Conservation (phyloP, 2,113 vertebrate species). For the Arvicanthis niloticus region DNA sequence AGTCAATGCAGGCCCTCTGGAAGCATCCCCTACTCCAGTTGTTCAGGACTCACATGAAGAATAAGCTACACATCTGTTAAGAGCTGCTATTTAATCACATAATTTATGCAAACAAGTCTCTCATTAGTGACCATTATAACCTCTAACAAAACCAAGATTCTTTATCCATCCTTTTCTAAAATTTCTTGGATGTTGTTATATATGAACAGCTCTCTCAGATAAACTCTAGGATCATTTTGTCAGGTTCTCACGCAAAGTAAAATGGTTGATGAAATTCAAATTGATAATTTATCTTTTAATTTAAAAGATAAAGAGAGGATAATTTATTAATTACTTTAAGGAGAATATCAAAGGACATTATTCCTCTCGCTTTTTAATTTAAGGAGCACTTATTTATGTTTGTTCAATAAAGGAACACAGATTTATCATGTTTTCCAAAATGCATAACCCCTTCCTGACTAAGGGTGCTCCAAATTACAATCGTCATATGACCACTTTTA, state of each 20-base stretch:
- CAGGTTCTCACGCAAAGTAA: slow-evolving; percentile 7
- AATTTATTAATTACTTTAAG: slow-evolving; percentile 62
- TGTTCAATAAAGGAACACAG: background rate
- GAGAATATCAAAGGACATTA: slow-evolving; percentile 28
- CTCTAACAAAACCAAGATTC: background rate
- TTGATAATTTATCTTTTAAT: background rate
- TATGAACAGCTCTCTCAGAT: background rate
- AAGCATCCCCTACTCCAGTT: no score
- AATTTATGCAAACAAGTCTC: slow-evolving; percentile 37
- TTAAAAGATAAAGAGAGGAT: background rate
- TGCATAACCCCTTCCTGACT: background rate
- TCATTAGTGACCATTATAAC: slow-evolving; percentile 68
- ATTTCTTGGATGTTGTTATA: slow-evolving; percentile 57
- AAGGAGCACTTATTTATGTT: background rate
- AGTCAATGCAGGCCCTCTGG: no score
- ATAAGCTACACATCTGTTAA: background rate
- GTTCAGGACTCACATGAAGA: no score
- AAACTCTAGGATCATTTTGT: slow-evolving; percentile 68
- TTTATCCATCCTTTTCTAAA: slow-evolving; percentile 66
- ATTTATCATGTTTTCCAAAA: background rate
- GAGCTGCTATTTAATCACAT: slow-evolving; percentile 35
- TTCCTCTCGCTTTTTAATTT: slow-evolving; percentile 5
- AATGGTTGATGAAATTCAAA: slow-evolving; percentile 64
- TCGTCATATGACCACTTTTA: background rate
- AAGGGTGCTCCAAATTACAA: background rate